These are phyloP conservation scores for Diarsia mendica DNA, from an alignment of 2,888 invertebrate species.

Conservation along the genomic window DNA sequence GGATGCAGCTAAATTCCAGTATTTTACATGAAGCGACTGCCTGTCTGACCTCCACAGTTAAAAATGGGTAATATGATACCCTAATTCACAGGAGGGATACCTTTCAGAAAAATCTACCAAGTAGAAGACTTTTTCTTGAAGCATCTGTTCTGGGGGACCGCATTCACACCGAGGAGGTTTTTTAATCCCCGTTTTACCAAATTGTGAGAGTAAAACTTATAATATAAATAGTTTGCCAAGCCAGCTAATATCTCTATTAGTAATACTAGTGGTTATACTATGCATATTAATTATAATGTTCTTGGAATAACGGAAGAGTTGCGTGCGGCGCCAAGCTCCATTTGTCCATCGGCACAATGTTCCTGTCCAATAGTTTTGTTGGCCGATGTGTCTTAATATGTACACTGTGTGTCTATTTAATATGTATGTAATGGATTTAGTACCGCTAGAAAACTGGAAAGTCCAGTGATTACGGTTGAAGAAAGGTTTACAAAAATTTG, in stretches of 20 bases:
- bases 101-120: background rate
- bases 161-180: background rate
- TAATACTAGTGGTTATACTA: background rate
- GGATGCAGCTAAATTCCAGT: no score
- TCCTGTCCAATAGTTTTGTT: constrained; percentile 50
- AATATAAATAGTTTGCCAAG: background rate
- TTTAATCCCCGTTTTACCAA: background rate
- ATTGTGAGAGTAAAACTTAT: background rate
- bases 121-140: background rate
- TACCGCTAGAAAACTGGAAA: background rate
- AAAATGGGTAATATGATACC: no score
- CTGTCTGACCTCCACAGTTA: no score
- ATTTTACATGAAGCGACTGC: no score
- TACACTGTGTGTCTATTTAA: constrained; percentile 3
- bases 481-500: background rate
- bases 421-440: background rate
- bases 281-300: constrained; percentile 23
- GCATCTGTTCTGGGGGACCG: background rate
- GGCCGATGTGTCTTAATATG: constrained; percentile 50
- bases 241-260: background rate
- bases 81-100: background rate
- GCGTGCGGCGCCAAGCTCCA: constrained; percentile 42
- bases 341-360: constrained; percentile 38
- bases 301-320: constrained; percentile 31
- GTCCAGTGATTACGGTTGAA: constrained; percentile 22